Evolutionary conservation across 2,888 invertebrate genomes (phyloP).

Genomic region (Ephialtes manifestator): DNA sequence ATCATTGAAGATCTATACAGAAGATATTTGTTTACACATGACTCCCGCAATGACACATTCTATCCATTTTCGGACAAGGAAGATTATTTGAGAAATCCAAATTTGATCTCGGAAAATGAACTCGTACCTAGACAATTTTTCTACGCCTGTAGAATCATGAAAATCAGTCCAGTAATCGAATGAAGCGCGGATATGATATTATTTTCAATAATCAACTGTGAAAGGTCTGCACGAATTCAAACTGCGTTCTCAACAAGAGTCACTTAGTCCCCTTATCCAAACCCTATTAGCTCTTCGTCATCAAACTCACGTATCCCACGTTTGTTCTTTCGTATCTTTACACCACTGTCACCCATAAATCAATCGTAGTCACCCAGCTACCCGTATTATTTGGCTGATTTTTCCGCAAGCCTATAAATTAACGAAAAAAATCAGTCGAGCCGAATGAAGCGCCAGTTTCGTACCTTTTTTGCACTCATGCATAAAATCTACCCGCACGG

Average conservation of each 20-base stretch:
- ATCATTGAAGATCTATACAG: too few species aligned
- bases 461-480: background rate
- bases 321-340: background rate
- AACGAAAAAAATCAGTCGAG: background rate
- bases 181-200: too few species aligned
- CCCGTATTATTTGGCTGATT: conserved; percentile 7
- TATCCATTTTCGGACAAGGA: too few species aligned
- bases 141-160: too few species aligned
- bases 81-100: too few species aligned
- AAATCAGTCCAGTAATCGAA: too few species aligned
- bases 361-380: background rate
- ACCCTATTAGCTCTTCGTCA: conserved; percentile 6
- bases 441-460: background rate
- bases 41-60: too few species aligned
- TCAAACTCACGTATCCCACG: background rate
- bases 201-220: too few species aligned
- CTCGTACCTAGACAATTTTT: too few species aligned
- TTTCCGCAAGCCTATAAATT: background rate
- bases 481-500: conserved; percentile 12
- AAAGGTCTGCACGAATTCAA: background rate
- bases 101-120: too few species aligned
- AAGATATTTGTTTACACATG: too few species aligned
- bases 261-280: background rate
- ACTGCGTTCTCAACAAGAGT: background rate
- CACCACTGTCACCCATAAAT: background rate